phyloP scores from a whole-genome alignment of 2,113 vertebrate species.

The Suricata suricatta region DNA sequence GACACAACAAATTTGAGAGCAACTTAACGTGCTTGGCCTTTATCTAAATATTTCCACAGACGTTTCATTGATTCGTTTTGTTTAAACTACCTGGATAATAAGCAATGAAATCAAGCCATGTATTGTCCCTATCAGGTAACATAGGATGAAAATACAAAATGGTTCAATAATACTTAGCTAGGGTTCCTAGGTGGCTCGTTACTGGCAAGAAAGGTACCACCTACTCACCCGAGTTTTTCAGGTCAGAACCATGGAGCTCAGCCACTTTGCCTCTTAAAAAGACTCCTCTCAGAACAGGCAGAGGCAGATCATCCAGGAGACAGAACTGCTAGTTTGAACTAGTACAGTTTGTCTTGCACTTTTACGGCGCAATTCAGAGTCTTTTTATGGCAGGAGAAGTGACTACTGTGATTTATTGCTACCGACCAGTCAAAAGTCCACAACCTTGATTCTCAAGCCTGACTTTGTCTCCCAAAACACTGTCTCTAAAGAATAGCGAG shows the following conservation, averaged over 20 bases:
- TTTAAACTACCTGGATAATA: background rate
- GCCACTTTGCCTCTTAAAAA: background rate
- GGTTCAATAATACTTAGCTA: constrained; percentile 5
- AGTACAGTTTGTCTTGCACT: background rate
- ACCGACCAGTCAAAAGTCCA: background rate
- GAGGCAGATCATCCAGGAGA: background rate
- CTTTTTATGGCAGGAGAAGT: background rate
- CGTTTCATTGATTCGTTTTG: background rate
- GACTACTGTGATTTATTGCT: background rate
- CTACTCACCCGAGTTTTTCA: background rate
- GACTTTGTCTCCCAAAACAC: background rate
- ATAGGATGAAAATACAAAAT: background rate
- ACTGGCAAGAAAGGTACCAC: background rate
- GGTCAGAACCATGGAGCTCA: background rate
- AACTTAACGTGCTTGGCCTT: background rate
- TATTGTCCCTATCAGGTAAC: background rate
- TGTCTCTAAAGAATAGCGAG: background rate
- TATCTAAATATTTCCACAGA: background rate
- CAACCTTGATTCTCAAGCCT: background rate
- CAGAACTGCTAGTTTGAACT: background rate
- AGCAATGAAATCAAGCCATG: background rate
- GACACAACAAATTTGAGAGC: constrained; percentile 19
- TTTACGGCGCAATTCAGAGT: background rate
- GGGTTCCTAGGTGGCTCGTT: background rate
- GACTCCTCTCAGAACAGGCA: background rate